These are phyloP conservation scores for Falco naumanni DNA, from an alignment of 2,797 vertebrate genomes.

Conservation along the genomic window DNA sequence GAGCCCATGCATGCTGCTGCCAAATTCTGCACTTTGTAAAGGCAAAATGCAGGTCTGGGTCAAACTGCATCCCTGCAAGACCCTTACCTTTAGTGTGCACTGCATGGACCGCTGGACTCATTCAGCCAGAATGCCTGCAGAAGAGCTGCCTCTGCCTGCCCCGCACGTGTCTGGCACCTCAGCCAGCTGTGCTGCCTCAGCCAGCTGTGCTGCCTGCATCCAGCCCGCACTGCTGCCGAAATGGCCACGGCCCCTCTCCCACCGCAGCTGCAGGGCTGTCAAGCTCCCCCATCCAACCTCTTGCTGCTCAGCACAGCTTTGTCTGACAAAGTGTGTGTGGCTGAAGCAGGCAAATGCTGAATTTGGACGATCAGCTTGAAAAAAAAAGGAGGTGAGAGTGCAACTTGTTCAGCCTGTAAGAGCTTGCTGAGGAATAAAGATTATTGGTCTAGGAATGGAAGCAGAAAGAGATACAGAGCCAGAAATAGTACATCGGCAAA, in stretches of 20 bases:
- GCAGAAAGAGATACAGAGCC: not conserved
- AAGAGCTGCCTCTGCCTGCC: not conserved
- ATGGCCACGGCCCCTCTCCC: not conserved
- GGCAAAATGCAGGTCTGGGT: not conserved
- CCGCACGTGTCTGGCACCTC: fast-evolving
- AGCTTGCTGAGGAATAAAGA: not conserved
- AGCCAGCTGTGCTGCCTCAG: not conserved
- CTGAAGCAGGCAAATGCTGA: not conserved
- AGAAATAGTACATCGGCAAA: not conserved
- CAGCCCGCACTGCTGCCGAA: fast-evolving
- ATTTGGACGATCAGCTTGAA: not conserved
- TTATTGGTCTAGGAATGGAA: not conserved
- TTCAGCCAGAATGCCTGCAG: not conserved
- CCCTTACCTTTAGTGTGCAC: not conserved
- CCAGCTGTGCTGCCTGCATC: not conserved
- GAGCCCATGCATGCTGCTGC: not conserved
- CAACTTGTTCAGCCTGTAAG: not conserved
- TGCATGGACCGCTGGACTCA: fast-evolving
- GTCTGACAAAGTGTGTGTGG: fast-evolving
- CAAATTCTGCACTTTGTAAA: not conserved
- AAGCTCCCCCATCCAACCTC: not conserved
- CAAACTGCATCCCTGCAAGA: not conserved
- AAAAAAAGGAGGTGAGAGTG: not conserved
- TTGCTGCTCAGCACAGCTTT: not conserved
- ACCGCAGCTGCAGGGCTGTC: not conserved